A percentile compares a stretch with the other conserved stretches of the same genome.
Conservation (phyloP, 2,888 invertebrate species). For the Halictus quadricinctus region DNA sequence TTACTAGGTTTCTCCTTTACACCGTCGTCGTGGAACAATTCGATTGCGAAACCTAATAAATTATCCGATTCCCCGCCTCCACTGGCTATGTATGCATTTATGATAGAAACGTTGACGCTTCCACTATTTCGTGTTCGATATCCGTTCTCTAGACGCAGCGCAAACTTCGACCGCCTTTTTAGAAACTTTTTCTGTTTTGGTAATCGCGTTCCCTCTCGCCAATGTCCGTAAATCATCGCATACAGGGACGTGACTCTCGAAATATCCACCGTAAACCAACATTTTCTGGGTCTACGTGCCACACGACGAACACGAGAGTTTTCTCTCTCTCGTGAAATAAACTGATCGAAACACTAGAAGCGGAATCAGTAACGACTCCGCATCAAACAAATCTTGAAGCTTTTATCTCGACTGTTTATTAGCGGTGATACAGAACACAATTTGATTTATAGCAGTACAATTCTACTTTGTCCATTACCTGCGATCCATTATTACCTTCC, state of each 20-base stretch:
- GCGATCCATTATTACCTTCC: background rate
- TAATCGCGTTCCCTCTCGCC: constrained; percentile 22
- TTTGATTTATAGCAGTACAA: background rate
- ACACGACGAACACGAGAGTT: constrained; percentile 9
- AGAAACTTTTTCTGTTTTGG: constrained; percentile 33
- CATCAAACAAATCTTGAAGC: too few species aligned
- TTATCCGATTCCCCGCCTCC: background rate
- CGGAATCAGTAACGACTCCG: background rate
- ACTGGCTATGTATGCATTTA: constrained; percentile 21
- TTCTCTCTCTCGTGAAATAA: background rate
- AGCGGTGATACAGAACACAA: background rate
- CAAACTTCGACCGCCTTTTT: constrained; percentile 24
- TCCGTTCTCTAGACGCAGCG: constrained; percentile 40
- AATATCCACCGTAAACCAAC: constrained; percentile 30
- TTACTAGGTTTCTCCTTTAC: background rate
- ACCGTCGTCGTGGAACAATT: background rate
- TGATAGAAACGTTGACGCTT: constrained; percentile 43
- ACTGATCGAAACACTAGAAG: background rate
- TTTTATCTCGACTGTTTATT: background rate
- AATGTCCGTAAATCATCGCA: constrained; percentile 44
- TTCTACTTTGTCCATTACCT: background rate
- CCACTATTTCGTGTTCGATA: constrained; percentile 49
- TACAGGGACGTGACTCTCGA: constrained; percentile 29
- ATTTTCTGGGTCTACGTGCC: constrained; percentile 13
- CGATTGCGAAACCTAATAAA: constrained; percentile 26